These are phyloP conservation scores for Gila orcuttii DNA, from an alignment of 2,113 vertebrate species.

Conservation along the genomic window DNA sequence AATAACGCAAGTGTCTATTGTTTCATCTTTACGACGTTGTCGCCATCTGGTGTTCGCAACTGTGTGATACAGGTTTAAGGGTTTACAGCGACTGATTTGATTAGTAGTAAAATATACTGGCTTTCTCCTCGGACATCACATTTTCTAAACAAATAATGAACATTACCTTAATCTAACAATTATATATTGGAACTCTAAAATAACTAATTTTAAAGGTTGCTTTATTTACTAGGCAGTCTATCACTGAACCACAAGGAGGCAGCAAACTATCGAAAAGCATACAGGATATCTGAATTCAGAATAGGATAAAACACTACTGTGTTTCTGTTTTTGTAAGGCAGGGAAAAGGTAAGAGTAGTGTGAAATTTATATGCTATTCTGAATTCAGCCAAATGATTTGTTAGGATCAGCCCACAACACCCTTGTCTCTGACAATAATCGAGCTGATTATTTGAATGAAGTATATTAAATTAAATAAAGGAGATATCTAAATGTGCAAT, in stretches of 20 bases:
- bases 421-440: not conserved
- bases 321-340: not conserved
- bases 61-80: not conserved
- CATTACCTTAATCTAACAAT: not conserved
- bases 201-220: not conserved
- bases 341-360: not conserved
- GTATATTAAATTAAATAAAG: too few relatives aligned
- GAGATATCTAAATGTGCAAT: too few relatives aligned
- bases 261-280: slow-evolving; percentile 31
- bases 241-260: slow-evolving; percentile 42
- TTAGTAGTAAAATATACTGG: too few relatives aligned
- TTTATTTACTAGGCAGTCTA: not conserved
- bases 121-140: not conserved
- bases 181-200: not conserved
- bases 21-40: not conserved
- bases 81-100: not conserved
- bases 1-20: too few relatives aligned
- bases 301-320: not conserved
- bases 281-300: not conserved
- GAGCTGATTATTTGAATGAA: too few relatives aligned
- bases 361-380: not conserved
- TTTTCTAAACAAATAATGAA: not conserved
- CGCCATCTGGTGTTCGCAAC: slow-evolving; percentile 26
- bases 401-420: not conserved
- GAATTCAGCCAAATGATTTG: not conserved